These are phyloP conservation scores for Pherbina coryleti DNA, from an alignment of 2,888 invertebrate species.

Conservation along the genomic window DNA sequence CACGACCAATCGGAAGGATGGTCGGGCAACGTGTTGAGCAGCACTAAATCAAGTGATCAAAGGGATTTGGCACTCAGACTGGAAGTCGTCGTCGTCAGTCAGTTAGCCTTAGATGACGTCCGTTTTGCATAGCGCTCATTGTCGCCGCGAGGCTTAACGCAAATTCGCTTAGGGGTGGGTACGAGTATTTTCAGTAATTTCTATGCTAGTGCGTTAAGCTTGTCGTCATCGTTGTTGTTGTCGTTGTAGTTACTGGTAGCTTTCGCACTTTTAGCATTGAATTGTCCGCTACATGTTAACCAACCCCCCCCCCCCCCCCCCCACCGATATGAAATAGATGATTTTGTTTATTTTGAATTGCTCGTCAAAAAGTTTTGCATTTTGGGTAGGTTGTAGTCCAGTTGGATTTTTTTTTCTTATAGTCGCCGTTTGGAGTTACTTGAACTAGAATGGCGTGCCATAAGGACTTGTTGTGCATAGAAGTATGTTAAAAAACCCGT, in stretches of 20 bases:
- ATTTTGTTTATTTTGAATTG: conserved; percentile 41
- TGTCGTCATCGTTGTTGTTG: conserved; percentile 15
- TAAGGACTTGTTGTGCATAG: not conserved
- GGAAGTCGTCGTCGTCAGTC: conserved; percentile 29
- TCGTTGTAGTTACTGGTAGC: conserved; percentile 26
- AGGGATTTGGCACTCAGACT: conserved; percentile 51
- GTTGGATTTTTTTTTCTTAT: conserved; percentile 35
- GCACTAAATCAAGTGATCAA: conserved; percentile 56
- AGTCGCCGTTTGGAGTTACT: not conserved
- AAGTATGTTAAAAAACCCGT: conserved; percentile 42
- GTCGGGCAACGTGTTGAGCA: conserved; percentile 50
- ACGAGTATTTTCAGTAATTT: conserved; percentile 25
- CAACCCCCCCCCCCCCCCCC: too few relatives aligned
- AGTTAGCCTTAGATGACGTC: conserved; percentile 3
- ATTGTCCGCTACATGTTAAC: conserved; percentile 17
- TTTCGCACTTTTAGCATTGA: conserved; percentile 5
- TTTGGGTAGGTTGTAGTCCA: not conserved
- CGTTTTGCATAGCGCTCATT: conserved; percentile 22
- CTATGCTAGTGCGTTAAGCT: conserved; percentile 34
- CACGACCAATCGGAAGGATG: conserved; percentile 62
- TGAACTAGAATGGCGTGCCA: too few relatives aligned
- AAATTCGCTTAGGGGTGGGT: conserved; percentile 51
- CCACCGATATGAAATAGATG: conserved; percentile 2
- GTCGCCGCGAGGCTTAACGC: conserved; percentile 55
- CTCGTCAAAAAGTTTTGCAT: conserved; percentile 9